Evolutionary conservation across 1,140 invertebrate genomes (phyloP), one percentile per base, ranked within the genome.

Genomic region (Zaprionus davidi): DNA sequence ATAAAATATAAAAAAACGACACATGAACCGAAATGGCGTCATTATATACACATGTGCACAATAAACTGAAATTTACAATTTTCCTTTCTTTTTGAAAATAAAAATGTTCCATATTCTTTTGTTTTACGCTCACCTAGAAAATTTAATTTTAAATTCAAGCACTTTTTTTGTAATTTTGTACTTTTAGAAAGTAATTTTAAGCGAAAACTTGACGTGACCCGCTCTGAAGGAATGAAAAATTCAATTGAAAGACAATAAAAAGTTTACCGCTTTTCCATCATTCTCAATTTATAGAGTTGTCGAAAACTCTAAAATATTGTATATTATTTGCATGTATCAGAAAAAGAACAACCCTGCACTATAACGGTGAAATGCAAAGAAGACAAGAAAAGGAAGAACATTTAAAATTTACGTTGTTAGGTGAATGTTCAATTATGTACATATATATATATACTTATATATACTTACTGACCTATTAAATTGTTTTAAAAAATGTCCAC

Each of bases 331-430:
- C 0, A 20, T 7, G 15, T n/a, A n/a, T 17, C 9, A 12, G 5
- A 11, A 38, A 4, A 2, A 28, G 5, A 13, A 5, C 74, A 82
- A 58, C 59, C 22, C 59, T 78, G 15, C 34, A 62, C 44, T 9
- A 46, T 78, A 82, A 78, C 79, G 79, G 79, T 62, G 55, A 73
- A 28, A 20, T 13, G 17, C 26, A n/a, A 38, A 38, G 13, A 64
- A 38, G 13, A 64, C 3, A 20, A 7, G 6, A 6, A 20, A 38
- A 2, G 11, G 15, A 49, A 68, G 11, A 58, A 15, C 13, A 1
- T n/a, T 24, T 2, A 0, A 5, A 17, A 24, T 20, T 15, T 11
- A 12, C 12, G 12, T 38, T 51, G 7, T 13, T 15, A 24, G 31
- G 31, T 41, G n/a, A 15, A 22, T 58, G 41, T 34, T 13, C n/a